Conservation (phyloP, 1,140 invertebrate genomes). For the Brachionus rotundiformis region DNA sequence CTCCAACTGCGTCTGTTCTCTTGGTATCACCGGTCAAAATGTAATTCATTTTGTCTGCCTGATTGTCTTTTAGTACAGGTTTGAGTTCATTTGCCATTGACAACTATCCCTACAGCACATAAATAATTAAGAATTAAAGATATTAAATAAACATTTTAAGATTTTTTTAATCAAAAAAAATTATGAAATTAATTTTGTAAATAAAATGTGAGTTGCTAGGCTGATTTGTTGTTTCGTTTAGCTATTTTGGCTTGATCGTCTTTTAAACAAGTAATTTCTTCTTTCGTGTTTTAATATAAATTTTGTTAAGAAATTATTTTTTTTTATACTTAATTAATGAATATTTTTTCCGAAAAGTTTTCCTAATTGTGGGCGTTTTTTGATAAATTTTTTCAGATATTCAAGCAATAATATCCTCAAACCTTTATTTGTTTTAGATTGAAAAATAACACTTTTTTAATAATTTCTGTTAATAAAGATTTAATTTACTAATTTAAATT, state of each 20-base stretch:
- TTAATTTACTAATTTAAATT: too few relatives aligned
- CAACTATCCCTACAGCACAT: background rate
- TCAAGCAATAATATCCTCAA: background rate
- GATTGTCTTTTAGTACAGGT: background rate
- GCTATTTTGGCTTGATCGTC: background rate
- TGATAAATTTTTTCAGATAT: background rate
- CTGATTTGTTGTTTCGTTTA: background rate
- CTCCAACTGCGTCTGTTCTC: background rate
- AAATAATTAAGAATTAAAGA: too few relatives aligned
- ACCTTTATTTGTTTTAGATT: too few relatives aligned
- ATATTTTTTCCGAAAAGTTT: background rate
- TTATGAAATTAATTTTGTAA: conserved; percentile 47
- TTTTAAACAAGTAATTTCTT: background rate
- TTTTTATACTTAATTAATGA: background rate
- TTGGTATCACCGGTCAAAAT: background rate
- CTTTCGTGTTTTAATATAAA: background rate
- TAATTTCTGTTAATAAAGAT: too few relatives aligned
- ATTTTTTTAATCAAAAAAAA: background rate
- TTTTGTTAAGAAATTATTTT: background rate
- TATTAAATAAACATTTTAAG: too few relatives aligned
- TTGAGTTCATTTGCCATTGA: conserved; percentile 7
- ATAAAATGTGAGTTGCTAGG: conserved; percentile 48
- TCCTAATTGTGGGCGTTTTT: background rate
- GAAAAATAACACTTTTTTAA: too few relatives aligned
- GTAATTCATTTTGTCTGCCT: background rate